phyloP scores from a whole-genome alignment of 2,888 invertebrate species.

The Drosophila anceps region DNA sequence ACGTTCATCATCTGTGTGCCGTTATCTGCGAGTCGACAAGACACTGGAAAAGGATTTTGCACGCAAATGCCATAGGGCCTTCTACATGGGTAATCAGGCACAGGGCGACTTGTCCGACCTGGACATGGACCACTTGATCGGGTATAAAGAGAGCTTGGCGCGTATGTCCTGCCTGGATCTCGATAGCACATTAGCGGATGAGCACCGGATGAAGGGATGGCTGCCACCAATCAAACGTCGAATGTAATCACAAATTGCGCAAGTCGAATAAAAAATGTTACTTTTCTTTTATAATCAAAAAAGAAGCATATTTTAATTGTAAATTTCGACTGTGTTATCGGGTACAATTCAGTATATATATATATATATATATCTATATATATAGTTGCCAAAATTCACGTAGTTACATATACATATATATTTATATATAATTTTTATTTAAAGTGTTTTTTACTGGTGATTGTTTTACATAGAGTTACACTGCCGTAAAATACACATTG shows the following conservation, averaged over 20 bases:
- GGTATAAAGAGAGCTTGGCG: conserved; percentile 12
- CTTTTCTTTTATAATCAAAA: not conserved
- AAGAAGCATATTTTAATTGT: conserved; percentile 7
- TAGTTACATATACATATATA: conserved; percentile 32
- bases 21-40: not conserved
- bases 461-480: conserved; percentile 44
- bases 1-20: not conserved
- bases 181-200: conserved; percentile 11
- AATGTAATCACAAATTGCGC: not conserved
- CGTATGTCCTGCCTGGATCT: conserved; percentile 8
- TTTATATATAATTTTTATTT: conserved; percentile 42
- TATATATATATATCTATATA: conserved; percentile 9
- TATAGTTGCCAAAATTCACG: conserved; percentile 17
- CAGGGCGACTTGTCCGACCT: not conserved
- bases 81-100: not conserved
- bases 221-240: conserved; percentile 6
- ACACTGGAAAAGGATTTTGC: not conserved
- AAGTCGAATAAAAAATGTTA: not conserved
- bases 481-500: conserved; percentile 37
- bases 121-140: not conserved
- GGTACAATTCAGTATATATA: not conserved
- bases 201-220: conserved; percentile 23
- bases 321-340: not conserved
- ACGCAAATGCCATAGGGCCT: conserved; percentile 1
- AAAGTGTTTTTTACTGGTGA: conserved; percentile 27